phyloP scores from a whole-genome alignment of 2,888 invertebrate genomes.

The Drosophila neonasuta region DNA sequence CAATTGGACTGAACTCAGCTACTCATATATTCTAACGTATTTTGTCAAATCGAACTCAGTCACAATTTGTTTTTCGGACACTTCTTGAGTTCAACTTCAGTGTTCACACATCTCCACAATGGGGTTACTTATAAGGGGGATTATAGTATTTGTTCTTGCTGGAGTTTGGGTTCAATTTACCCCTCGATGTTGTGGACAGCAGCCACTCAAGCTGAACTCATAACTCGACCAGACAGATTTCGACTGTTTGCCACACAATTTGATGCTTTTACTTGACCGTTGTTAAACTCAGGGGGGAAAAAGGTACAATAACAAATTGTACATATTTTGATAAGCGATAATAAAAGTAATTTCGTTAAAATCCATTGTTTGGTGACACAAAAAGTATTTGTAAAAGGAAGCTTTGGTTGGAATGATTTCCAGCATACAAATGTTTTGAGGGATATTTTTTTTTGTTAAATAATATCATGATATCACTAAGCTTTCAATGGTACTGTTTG shows the following conservation, averaged over 20 bases:
- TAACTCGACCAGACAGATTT: constrained; percentile 58
- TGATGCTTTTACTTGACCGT: constrained; percentile 30
- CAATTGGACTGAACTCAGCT: constrained; percentile 35
- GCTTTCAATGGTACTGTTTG: too few relatives aligned
- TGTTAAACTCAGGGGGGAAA: neutral
- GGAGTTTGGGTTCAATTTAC: constrained; percentile 12
- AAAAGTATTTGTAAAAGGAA: neutral
- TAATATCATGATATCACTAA: too few relatives aligned
- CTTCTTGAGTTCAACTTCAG: constrained; percentile 17
- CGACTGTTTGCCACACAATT: constrained; percentile 59
- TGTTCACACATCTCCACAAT: constrained; percentile 56
- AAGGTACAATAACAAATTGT: neutral
- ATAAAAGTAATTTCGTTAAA: neutral
- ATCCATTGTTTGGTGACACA: neutral
- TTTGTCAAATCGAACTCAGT: neutral
- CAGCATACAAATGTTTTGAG: too few relatives aligned
- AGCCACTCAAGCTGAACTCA: constrained; percentile 40
- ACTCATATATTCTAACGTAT: constrained; percentile 2
- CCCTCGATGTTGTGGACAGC: constrained; percentile 20
- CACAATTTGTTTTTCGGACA: constrained; percentile 31
- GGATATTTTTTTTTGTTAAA: too few relatives aligned
- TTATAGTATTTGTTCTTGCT: constrained; percentile 38
- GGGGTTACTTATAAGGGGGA: constrained; percentile 64
- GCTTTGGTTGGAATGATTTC: neutral
- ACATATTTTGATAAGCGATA: neutral